Conservation (phyloP, 2,888 invertebrate species). For the Drosophila anceps region DNA sequence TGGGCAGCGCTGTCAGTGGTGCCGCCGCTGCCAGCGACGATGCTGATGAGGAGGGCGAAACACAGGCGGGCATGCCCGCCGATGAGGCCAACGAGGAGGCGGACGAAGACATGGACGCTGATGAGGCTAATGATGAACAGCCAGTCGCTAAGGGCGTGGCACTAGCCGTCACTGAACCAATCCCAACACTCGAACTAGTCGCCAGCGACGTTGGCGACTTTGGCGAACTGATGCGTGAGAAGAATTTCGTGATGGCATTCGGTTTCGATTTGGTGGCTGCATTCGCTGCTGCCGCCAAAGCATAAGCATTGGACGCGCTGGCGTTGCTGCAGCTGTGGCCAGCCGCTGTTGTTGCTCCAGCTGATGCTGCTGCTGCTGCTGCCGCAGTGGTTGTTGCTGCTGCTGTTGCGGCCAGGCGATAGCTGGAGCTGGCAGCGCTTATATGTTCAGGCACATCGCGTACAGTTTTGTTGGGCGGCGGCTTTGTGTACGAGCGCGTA, state of each 20-base stretch:
- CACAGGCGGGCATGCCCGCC: conserved; percentile 64
- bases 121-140: conserved; percentile 73
- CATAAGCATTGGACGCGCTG: conserved; percentile 52
- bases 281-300: conserved; percentile 37
- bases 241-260: conserved; percentile 85
- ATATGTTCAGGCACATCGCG: conserved; percentile 88
- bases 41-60: conserved; percentile 74
- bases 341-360: conserved; percentile 8
- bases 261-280: conserved; percentile 83
- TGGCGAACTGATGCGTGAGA: conserved; percentile 85
- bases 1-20: conserved; percentile 77
- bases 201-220: conserved; percentile 83
- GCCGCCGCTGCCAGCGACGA: conserved; percentile 76
- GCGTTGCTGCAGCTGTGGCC: background rate
- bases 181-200: conserved; percentile 41
- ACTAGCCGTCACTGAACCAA: conserved; percentile 20
- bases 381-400: conserved; percentile 25
- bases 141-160: conserved; percentile 20
- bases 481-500: conserved; percentile 89
- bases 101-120: conserved; percentile 78
- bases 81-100: conserved; percentile 78
- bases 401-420: conserved; percentile 35
- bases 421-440: conserved; percentile 56
- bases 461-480: conserved; percentile 89
- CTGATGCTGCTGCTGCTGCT: conserved; percentile 3